Evolutionary conservation across 1,140 invertebrate species (phyloP).

Genomic region (Procambarus clarkii): DNA sequence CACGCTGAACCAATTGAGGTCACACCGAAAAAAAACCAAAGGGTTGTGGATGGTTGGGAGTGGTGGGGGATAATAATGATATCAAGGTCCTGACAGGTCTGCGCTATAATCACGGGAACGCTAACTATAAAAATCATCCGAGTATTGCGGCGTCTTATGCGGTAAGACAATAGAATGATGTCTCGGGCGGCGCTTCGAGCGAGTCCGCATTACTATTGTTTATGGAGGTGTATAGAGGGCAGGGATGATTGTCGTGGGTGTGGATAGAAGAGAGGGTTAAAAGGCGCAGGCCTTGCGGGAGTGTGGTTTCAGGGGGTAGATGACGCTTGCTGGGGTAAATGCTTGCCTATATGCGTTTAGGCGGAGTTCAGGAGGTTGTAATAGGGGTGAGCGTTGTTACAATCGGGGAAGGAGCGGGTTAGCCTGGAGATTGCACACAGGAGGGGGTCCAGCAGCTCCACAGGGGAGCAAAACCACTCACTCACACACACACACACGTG

Average conservation of each 20-base stretch:
- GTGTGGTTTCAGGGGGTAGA: neutral
- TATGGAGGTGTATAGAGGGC: neutral
- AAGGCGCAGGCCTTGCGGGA: neutral
- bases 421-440: slow-evolving; percentile 64
- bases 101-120: slow-evolving; percentile 63
- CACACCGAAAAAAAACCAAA: too few species aligned
- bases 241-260: neutral
- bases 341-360: slow-evolving; percentile 15
- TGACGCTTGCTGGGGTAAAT: neutral
- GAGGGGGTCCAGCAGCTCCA: slow-evolving; percentile 43
- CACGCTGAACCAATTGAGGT: too few species aligned
- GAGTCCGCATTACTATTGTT: neutral
- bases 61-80: slow-evolving; percentile 57
- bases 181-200: neutral
- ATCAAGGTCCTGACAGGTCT: slow-evolving; percentile 60
- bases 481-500: slow-evolving; percentile 15
- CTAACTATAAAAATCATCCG: slow-evolving; percentile 62
- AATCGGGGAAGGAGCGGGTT: slow-evolving; percentile 19
- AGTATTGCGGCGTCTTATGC: slow-evolving; percentile 50
- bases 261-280: neutral
- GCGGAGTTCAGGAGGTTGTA: slow-evolving; percentile 37
- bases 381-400: slow-evolving; percentile 23
- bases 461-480: slow-evolving; percentile 24
- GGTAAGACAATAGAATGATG: slow-evolving; percentile 54
- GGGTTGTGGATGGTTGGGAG: slow-evolving; percentile 1